phyloP scores from a whole-genome alignment of 2,888 invertebrate genomes.

The Athetis lepigone region DNA sequence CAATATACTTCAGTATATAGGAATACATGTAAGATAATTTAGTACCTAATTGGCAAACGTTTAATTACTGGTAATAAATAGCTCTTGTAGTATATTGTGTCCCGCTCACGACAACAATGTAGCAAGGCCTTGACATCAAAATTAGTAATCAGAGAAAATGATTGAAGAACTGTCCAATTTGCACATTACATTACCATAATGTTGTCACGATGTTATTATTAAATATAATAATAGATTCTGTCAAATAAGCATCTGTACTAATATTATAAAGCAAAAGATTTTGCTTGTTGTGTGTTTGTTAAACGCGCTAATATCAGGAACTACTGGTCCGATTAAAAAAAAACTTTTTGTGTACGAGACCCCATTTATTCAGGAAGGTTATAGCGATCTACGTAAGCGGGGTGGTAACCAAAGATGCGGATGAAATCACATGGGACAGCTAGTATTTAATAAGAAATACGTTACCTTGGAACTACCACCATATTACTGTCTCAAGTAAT shows the following conservation, averaged over 20 bases:
- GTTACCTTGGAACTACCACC: neutral
- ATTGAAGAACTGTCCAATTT: conserved; percentile 16
- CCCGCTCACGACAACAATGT: conserved; percentile 27
- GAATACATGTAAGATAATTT: neutral
- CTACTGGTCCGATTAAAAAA: no score
- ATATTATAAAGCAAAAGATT: no score
- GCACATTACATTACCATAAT: neutral
- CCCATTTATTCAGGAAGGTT: no score
- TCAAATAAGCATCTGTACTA: no score
- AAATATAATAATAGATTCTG: no score
- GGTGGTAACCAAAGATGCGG: no score
- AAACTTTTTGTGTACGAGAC: no score
- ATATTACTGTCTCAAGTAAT: neutral
- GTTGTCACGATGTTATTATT: neutral
- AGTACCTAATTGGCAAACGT: conserved; percentile 8
- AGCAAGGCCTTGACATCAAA: conserved; percentile 65
- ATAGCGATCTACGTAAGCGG: no score
- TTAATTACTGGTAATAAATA: conserved; percentile 32
- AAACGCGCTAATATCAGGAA: no score
- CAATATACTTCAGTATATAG: neutral
- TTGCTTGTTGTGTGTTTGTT: no score
- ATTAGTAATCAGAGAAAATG: conserved; percentile 49
- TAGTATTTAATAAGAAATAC: no score
- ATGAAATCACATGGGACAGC: no score
- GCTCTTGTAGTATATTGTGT: conserved; percentile 38